phyloP scores from a whole-genome alignment of 1,140 invertebrate genomes.

The Atta texana region DNA sequence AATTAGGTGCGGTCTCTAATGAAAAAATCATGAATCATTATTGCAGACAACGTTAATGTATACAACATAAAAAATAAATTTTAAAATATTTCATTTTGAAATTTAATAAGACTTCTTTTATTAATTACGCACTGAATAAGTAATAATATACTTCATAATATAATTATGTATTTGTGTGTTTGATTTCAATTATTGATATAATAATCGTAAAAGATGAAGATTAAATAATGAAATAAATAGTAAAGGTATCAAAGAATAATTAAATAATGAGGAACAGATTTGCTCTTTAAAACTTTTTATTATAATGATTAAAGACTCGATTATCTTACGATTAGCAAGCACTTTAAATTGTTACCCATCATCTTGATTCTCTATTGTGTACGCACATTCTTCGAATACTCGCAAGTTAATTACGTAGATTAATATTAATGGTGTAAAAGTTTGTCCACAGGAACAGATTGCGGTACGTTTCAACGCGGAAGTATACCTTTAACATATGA shows the following conservation, averaged over 20 bases:
- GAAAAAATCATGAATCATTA: slow-evolving; percentile 24
- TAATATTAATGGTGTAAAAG: slow-evolving; percentile 65
- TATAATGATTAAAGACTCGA: background rate
- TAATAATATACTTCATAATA: background rate
- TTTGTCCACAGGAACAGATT: background rate
- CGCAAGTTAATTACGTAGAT: slow-evolving; percentile 20
- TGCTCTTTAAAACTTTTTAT: background rate
- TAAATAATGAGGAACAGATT: background rate
- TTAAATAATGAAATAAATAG: background rate
- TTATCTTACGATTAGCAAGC: background rate
- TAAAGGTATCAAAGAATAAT: background rate
- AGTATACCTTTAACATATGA: slow-evolving; percentile 31
- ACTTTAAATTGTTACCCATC: slow-evolving; percentile 18
- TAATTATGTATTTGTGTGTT: background rate
- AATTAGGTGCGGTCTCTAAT: slow-evolving; percentile 17
- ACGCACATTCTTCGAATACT: slow-evolving; percentile 22
- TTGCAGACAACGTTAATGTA: background rate
- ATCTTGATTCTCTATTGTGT: slow-evolving; percentile 17
- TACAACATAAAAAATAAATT: background rate
- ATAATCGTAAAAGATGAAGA: background rate
- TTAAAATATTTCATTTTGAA: background rate
- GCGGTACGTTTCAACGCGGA: slow-evolving; percentile 69
- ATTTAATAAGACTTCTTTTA: background rate
- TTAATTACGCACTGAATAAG: background rate
- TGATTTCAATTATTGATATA: background rate